phyloP scores from a whole-genome alignment of 2,888 invertebrate genomes.

The Atethmia centrago region DNA sequence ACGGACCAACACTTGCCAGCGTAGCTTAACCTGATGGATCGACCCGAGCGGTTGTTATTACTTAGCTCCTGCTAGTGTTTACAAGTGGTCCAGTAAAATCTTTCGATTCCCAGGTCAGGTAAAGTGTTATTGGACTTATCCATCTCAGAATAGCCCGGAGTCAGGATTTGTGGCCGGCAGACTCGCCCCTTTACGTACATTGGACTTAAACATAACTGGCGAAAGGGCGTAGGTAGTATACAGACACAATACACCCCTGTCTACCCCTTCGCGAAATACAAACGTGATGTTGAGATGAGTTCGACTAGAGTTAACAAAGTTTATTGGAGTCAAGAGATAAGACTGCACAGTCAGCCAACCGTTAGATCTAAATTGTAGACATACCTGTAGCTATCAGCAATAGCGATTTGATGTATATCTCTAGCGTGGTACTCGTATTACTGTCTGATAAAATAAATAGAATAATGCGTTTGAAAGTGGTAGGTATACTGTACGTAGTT shows the following conservation, averaged over 20 bases:
- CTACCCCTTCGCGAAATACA: background rate
- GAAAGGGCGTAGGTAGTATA: background rate
- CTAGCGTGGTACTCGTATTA: background rate
- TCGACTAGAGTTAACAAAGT: conserved; percentile 2
- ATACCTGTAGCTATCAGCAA: background rate
- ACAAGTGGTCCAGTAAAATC: background rate
- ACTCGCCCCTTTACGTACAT: background rate
- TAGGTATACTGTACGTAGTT: background rate
- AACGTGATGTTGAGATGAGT: background rate
- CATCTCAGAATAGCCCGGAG: background rate
- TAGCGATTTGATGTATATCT: conserved; percentile 9
- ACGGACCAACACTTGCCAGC: too few relatives aligned
- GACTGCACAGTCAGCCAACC: background rate
- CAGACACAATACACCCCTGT: background rate
- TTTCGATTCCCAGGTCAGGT: background rate
- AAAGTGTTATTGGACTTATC: background rate
- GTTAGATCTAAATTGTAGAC: conserved; percentile 14
- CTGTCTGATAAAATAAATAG: conserved; percentile 10
- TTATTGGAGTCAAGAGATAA: conserved; percentile 38
- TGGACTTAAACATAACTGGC: background rate
- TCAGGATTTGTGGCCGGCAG: background rate
- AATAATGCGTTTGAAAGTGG: background rate
- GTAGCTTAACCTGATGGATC: too few relatives aligned
- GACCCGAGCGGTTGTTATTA: too few relatives aligned
- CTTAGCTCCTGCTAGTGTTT: too few relatives aligned